A percentile compares a stretch with the other conserved stretches of the same genome.
These are phyloP conservation scores for Yoshiicerus persimilis DNA, from an alignment of 1,140 invertebrate genomes.

Conservation along the genomic window DNA sequence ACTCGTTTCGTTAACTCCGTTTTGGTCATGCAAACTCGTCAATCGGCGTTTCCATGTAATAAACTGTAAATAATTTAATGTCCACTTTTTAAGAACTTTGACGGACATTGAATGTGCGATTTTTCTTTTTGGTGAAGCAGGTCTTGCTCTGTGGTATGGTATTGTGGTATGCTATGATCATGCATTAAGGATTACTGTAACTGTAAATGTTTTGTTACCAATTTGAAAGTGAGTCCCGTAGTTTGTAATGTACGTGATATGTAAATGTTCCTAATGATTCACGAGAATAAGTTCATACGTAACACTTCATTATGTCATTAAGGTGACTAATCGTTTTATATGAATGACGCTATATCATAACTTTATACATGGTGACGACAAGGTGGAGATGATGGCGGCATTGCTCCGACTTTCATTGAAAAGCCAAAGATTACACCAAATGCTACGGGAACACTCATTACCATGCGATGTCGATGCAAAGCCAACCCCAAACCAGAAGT, in stretches of 20 bases:
- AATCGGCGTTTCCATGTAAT: not conserved
- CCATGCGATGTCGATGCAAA: conserved; percentile 93
- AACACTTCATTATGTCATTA: not conserved
- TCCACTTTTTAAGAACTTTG: not conserved
- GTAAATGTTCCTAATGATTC: not conserved
- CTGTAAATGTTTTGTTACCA: not conserved
- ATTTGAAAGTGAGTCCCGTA: not conserved
- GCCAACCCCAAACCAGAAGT: conserved; percentile 87
- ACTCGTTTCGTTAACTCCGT: not conserved
- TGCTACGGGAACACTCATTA: conserved; percentile 89
- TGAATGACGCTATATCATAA: not conserved
- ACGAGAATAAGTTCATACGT: not conserved
- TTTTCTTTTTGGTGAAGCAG: not conserved
- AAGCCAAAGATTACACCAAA: conserved; percentile 97
- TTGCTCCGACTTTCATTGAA: conserved; percentile 92
- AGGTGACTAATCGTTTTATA: not conserved
- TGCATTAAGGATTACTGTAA: not conserved
- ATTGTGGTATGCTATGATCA: not conserved
- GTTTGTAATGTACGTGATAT: not conserved
- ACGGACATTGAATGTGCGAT: not conserved
- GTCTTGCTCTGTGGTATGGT: not conserved
- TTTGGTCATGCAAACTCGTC: not conserved
- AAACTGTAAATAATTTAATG: not conserved
- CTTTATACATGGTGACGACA: conserved; percentile 53
- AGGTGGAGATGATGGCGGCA: conserved; percentile 85